A percentile compares a stretch with the other conserved stretches of the same genome.
Conservation (phyloP, 2,113 vertebrate species). For the Brachypodius melanocephalos region DNA sequence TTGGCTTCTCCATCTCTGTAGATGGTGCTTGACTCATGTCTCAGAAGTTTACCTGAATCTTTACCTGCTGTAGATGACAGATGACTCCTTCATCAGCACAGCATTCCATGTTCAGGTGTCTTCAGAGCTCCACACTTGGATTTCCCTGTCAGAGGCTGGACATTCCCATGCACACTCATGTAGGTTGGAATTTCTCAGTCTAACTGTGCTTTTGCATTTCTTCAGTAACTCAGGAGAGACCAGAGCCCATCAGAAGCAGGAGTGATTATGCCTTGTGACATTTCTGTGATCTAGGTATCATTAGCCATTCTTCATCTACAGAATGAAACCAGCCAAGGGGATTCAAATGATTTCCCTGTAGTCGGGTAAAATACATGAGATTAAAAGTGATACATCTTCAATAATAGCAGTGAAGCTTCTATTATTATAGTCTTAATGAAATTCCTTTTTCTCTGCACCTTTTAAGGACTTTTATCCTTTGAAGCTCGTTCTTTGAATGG, state of each 20-base stretch:
- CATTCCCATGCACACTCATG: accelerated
- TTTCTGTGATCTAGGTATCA: neutral
- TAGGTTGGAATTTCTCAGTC: neutral
- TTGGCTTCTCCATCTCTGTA: neutral
- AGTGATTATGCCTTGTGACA: neutral
- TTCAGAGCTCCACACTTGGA: neutral
- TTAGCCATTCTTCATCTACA: neutral
- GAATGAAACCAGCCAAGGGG: neutral
- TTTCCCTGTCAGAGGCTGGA: neutral
- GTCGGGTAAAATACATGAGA: neutral
- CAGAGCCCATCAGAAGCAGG: neutral
- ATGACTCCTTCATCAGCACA: neutral
- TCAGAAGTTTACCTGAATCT: neutral
- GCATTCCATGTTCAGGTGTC: neutral
- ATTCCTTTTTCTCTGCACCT: neutral
- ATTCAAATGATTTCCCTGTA: neutral
- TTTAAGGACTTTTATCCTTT: neutral
- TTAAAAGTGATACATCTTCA: neutral
- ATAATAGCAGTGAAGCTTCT: neutral
- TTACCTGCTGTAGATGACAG: neutral
- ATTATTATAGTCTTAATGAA: neutral
- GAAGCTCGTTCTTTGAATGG: neutral
- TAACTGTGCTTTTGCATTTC: neutral
- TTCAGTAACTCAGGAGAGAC: neutral
- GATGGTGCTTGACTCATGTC: neutral